phyloP scores from a whole-genome alignment of 2,888 invertebrate species.

The Nephrotoma appendiculata region DNA sequence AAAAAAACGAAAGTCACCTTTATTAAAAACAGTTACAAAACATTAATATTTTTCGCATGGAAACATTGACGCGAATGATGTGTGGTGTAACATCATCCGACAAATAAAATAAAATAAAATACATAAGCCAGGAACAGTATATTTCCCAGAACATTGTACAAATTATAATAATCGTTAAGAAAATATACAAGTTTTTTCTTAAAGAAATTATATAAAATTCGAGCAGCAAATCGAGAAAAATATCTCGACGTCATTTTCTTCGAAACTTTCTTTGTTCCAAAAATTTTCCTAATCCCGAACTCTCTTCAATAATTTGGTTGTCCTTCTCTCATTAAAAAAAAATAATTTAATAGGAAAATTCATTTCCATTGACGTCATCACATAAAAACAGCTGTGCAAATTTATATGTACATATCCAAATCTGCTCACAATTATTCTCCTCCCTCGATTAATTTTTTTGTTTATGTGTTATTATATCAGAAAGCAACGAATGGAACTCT shows the following conservation, averaged over 20 bases:
- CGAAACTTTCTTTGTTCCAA: neutral
- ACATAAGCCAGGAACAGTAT: neutral
- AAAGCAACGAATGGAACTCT: neutral
- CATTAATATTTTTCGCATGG: neutral
- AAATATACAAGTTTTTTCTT: neutral
- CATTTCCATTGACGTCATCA: conserved; percentile 3
- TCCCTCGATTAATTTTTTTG: neutral
- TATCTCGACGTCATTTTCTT: neutral
- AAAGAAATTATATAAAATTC: neutral
- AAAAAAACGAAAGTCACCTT: neutral
- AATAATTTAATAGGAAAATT: neutral
- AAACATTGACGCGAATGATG: neutral
- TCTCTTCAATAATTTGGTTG: neutral
- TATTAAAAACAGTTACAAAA: neutral
- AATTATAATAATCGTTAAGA: neutral
- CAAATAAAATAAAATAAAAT: neutral
- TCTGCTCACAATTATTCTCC: neutral
- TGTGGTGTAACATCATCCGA: neutral
- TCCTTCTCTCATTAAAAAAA: neutral
- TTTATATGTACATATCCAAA: neutral
- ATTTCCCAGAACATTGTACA: neutral
- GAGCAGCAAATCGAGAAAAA: neutral
- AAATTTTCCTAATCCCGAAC: neutral
- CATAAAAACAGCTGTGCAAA: conserved; percentile 1
- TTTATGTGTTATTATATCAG: neutral